Evolutionary conservation across 2,888 invertebrate species (phyloP), one percentile per base, ranked within the genome.

Genomic region (Sarcophaga rosellei): DNA sequence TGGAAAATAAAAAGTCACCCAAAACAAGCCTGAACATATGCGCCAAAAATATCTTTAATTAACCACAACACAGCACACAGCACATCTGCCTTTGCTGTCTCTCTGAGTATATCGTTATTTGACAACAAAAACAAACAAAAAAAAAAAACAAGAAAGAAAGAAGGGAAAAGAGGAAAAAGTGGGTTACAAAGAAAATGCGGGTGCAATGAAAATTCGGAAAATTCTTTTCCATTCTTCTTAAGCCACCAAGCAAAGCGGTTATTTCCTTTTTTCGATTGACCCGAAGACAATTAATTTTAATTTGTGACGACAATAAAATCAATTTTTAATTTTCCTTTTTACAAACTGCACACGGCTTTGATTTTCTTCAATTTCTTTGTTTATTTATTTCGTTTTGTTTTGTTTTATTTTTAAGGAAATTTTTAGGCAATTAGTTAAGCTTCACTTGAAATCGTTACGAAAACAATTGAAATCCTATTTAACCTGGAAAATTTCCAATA

Each of bases 391-490:
- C 1, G 5, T 6, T 35, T 35, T 10, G 35, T 35, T 35, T 35
- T 35, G 35, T 35, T 35, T 35, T 35, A 10, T 35, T 35, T 35
- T 35, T 57, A 73, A 62, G 47, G 57, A 57, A 77, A 21, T 79
- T 59, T 62, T 45, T 21, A 23, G 35, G 74, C 82, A 86, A 86
- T 86, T 86, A 84, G 86, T 86, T 74, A 57, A 74, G 84, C 86
- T 84, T 84, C 84, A 86, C 86, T 86, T 81, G 84, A 86, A 84
- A 75, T 78, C 74, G 74, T 84, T 86, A 84, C 57, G 62, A 81
- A 81, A 78, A 91, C 84, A 86, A 86, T 86, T 84, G 86, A 70
- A 86, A 78, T 61, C 79, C 35, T 65, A 85, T 81, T 85, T 84
- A 85, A 84, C 84, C 81, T 87, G 78, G 78, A 84, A 84, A 81